Conservation (phyloP, 2,888 invertebrate genomes). For the Pollenia amentaria region DNA sequence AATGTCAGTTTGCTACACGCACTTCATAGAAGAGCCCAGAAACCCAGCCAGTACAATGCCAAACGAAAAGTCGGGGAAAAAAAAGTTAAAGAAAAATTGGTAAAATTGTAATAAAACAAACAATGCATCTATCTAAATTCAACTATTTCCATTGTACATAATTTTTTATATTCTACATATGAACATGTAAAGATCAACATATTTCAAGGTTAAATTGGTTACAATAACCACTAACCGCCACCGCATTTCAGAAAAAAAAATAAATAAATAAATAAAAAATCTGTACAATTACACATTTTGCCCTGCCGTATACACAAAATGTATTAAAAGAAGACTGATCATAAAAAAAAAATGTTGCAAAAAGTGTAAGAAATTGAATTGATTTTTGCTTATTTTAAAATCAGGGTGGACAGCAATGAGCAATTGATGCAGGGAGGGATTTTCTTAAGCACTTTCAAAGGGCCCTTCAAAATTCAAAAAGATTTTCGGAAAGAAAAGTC, state of each 20-base stretch:
- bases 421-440: conserved; percentile 4
- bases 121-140: conserved; percentile 68
- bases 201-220: conserved; percentile 77
- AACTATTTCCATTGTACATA: conserved; percentile 59
- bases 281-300: conserved; percentile 53
- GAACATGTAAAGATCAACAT: conserved; percentile 72
- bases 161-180: conserved; percentile 34
- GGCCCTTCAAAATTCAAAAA: background rate
- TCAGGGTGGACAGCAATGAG: conserved; percentile 57
- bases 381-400: conserved; percentile 62
- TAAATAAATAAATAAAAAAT: conserved; percentile 7
- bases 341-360: conserved; percentile 55
- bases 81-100: conserved; percentile 42
- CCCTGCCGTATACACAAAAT: conserved; percentile 23
- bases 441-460: background rate
- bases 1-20: conserved; percentile 67
- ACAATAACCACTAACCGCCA: conserved; percentile 75
- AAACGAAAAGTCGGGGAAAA: background rate
- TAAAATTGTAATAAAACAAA: conserved; percentile 67
- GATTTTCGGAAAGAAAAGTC: too few species aligned
- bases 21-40: conserved; percentile 30
- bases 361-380: conserved; percentile 60
- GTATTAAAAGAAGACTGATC: conserved; percentile 14
- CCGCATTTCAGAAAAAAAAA: conserved; percentile 36
- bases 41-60: background rate